A percentile compares a stretch with the other conserved stretches of the same genome.
Evolutionary conservation across 2,113 vertebrate genomes (phyloP).

Genomic region (Micronycteris hirsuta): DNA sequence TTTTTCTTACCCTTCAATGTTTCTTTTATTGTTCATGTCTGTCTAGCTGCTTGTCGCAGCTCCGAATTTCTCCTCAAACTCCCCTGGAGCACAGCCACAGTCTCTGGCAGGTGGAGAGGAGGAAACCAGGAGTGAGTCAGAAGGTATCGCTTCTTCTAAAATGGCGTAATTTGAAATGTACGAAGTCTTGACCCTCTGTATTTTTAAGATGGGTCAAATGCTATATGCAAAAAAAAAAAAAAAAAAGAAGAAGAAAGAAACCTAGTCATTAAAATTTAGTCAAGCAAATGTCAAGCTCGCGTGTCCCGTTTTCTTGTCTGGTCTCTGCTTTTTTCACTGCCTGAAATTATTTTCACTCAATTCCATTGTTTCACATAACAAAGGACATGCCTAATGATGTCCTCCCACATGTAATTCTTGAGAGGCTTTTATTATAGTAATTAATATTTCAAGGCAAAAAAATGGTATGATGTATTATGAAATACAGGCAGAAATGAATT

Average conservation of each 20-base stretch:
- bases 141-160: not conserved
- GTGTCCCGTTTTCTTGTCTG: not conserved
- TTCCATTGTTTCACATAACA: conserved; percentile 42
- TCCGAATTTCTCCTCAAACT: not conserved
- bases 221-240: too few species aligned
- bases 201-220: not conserved
- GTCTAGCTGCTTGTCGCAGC: not conserved
- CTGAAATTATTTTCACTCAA: not conserved
- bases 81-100: not conserved
- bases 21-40: not conserved
- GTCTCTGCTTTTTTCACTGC: not conserved
- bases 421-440: conserved; percentile 43
- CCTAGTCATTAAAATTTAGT: conserved; percentile 16
- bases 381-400: not conserved
- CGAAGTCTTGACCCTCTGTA: not conserved
- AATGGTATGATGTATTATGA: not conserved
- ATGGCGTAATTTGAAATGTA: not conserved
- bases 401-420: not conserved
- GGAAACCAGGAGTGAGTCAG: not conserved
- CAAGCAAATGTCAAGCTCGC: not conserved
- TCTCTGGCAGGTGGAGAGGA: not conserved
- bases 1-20: not conserved
- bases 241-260: not conserved
- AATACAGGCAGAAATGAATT: not conserved
- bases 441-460: conserved; percentile 51